Conservation (phyloP, 2,113 vertebrate genomes). For the Charina bottae region DNA sequence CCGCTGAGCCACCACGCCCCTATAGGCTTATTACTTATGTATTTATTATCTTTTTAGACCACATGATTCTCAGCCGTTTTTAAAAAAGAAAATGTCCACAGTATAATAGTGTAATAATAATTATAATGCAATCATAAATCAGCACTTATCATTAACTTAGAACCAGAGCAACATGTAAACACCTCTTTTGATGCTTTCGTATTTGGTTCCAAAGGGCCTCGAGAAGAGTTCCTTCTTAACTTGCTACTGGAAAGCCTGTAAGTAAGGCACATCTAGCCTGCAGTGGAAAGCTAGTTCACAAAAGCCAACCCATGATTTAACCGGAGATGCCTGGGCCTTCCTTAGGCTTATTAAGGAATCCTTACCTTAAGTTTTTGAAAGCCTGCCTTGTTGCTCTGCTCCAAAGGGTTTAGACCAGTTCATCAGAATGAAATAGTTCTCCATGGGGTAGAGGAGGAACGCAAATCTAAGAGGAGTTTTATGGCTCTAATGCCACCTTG, state of each 20-base stretch:
- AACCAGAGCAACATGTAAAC: background rate
- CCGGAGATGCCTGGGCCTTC: too few species aligned
- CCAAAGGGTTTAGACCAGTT: background rate
- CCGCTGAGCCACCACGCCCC: too few species aligned
- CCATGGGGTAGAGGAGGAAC: background rate
- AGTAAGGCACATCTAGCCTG: too few species aligned
- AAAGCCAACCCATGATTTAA: too few species aligned
- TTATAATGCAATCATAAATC: background rate
- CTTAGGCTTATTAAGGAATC: background rate
- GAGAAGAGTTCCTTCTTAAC: background rate
- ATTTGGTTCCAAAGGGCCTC: background rate
- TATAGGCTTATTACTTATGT: too few species aligned
- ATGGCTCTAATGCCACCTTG: background rate
- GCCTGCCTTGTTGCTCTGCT: background rate
- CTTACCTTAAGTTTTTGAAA: background rate
- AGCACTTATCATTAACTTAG: background rate
- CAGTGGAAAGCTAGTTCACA: too few species aligned
- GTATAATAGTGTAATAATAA: background rate
- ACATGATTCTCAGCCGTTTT: background rate
- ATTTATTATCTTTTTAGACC: too few species aligned
- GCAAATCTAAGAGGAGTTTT: background rate
- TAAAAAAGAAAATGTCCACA: background rate
- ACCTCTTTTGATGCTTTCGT: background rate
- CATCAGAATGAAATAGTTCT: background rate
- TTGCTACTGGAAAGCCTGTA: background rate